Conservation (phyloP, 1,140 invertebrate species). For the Drosophila insularis region DNA sequence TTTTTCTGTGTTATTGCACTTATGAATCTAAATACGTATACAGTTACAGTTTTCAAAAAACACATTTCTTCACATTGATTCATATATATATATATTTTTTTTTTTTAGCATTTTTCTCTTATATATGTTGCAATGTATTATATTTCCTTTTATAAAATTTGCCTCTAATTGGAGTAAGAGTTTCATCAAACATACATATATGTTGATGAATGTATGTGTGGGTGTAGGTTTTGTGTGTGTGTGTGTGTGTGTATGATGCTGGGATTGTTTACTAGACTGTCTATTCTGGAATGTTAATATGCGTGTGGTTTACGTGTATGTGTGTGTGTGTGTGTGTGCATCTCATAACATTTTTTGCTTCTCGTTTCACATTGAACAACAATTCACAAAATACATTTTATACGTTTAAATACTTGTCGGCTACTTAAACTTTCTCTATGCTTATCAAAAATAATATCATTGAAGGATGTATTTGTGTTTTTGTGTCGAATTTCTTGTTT, state of each 20-base stretch:
- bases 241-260: conserved; percentile 28
- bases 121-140: conserved; percentile 22
- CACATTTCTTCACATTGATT: conserved; percentile 47
- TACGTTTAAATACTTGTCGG: conserved; percentile 31
- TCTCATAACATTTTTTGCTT: conserved; percentile 59
- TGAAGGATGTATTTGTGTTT: conserved; percentile 14
- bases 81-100: conserved; percentile 27
- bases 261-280: conserved; percentile 37
- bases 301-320: background rate
- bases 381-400: conserved; percentile 52
- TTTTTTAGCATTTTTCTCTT: conserved; percentile 3
- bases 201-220: conserved; percentile 3
- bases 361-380: conserved; percentile 65
- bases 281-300: conserved; percentile 6
- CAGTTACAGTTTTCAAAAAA: conserved; percentile 69
- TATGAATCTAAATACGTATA: conserved; percentile 77
- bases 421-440: conserved; percentile 31
- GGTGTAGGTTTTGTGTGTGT: conserved; percentile 31
- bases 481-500: background rate
- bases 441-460: conserved; percentile 62
- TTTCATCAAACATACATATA: conserved; percentile 13
- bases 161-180: conserved; percentile 29
- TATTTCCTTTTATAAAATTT: conserved; percentile 35
- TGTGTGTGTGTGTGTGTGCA: conserved; percentile 25
- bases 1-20: conserved; percentile 64